A percentile compares a stretch with the other conserved stretches of the same genome.
phyloP scores from a whole-genome alignment of 2,113 vertebrate species.

The Nesogale talazaci region DNA sequence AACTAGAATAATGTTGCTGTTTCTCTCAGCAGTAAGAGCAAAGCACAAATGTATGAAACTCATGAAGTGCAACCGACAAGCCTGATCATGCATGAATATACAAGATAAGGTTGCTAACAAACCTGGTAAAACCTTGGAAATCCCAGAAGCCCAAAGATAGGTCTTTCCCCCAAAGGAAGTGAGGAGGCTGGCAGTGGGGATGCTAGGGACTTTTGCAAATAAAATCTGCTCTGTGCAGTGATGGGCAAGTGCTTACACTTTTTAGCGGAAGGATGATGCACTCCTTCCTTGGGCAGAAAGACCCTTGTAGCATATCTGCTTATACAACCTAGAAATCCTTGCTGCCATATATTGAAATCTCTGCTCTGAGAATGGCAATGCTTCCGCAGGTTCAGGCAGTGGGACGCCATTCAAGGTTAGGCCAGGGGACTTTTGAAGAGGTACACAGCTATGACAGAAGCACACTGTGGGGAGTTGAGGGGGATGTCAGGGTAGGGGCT shows the following conservation, averaged over 20 bases:
- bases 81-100: not conserved
- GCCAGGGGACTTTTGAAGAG: not conserved
- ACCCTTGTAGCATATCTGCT: not conserved
- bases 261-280: not conserved
- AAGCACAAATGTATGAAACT: not conserved
- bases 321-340: not conserved
- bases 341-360: slow-evolving; percentile 10
- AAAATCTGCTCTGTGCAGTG: not conserved
- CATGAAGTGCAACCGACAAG: not conserved
- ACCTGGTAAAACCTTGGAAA: slow-evolving; percentile 4
- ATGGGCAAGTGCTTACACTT: slow-evolving; percentile 4
- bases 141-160: slow-evolving; percentile 1
- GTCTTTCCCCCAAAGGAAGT: slow-evolving; percentile 14
- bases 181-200: not conserved
- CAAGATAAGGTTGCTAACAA: not conserved
- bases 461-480: not conserved
- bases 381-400: slow-evolving; percentile 18
- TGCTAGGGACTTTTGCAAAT: not conserved
- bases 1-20: not conserved
- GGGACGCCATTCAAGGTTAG: not conserved
- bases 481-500: not conserved
- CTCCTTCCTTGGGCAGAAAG: not conserved
- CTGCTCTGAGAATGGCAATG: not conserved
- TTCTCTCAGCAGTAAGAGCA: slow-evolving; percentile 1
- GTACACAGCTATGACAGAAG: not conserved